phyloP scores from a whole-genome alignment of 37 sponge, comb jelly and placozoan genomes.

The Geodia barretti region DNA sequence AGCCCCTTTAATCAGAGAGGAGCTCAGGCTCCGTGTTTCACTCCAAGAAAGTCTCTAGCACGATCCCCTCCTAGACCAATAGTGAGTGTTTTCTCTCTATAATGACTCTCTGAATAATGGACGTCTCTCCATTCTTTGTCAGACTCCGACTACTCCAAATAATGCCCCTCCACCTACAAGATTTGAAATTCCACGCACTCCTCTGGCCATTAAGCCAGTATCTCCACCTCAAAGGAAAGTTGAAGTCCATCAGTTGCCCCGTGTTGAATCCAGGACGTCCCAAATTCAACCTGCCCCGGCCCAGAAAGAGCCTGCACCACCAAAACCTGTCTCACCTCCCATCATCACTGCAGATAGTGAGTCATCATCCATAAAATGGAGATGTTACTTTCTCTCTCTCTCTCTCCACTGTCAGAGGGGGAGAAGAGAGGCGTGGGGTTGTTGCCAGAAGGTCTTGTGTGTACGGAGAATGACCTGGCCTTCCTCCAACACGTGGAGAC shows the following conservation, averaged over 20 bases:
- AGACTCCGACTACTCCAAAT: background rate
- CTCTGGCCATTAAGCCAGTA: too few relatives aligned
- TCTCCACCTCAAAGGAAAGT: too few relatives aligned
- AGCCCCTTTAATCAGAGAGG: background rate
- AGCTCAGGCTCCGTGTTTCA: slow-evolving; percentile 25
- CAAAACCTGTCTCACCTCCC: background rate
- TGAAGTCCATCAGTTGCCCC: too few relatives aligned
- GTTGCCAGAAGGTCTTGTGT: slow-evolving; percentile 2
- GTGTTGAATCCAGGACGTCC: background rate
- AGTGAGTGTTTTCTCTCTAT: background rate
- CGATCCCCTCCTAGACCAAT: slow-evolving; percentile 2
- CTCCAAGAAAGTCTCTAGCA: background rate
- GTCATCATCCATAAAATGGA: background rate
- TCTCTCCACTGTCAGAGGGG: too few relatives aligned
- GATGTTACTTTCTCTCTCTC: background rate
- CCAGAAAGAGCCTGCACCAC: background rate
- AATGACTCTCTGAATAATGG: background rate
- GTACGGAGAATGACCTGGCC: slow-evolving; percentile 30
- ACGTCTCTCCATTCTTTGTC: background rate
- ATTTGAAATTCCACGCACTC: slow-evolving; percentile 44
- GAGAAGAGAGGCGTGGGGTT: too few relatives aligned
- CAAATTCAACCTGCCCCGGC: background rate
- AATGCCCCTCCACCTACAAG: background rate
- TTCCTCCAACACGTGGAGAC: slow-evolving; percentile 8
- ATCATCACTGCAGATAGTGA: background rate